Evolutionary conservation across 2,113 vertebrate genomes (phyloP).

Genomic region (Atrichornis clamosus): DNA sequence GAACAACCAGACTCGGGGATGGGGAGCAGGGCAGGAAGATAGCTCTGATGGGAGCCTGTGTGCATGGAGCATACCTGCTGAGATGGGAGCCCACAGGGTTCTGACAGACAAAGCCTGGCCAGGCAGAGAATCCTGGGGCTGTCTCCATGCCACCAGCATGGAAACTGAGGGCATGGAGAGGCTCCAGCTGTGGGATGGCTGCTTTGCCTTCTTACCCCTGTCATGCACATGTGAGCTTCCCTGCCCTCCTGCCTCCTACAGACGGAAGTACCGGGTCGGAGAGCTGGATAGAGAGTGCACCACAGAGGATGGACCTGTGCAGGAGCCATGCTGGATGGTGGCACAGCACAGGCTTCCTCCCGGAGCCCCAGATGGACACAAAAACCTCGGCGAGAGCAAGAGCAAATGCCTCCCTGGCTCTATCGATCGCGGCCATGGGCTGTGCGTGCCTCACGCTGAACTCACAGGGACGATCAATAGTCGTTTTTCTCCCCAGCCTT

Average conservation of each 20-base stretch:
- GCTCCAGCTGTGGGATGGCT: rapidly evolving
- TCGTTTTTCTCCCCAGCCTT: background rate
- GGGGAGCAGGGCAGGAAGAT: rapidly evolving
- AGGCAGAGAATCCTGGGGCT: background rate
- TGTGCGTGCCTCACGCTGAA: background rate
- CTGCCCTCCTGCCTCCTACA: rapidly evolving
- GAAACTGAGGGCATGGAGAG: background rate
- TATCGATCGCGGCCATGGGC: background rate
- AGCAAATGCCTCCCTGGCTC: background rate
- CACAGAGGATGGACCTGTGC: background rate
- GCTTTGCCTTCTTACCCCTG: background rate
- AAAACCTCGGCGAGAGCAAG: background rate
- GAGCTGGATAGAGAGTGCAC: background rate
- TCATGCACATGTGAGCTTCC: rapidly evolving
- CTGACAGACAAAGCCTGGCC: background rate
- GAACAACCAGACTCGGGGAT: background rate
- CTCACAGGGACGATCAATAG: background rate
- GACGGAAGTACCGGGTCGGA: rapidly evolving
- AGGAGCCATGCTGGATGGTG: background rate
- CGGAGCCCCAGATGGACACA: background rate
- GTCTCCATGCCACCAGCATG: background rate
- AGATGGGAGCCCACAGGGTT: background rate
- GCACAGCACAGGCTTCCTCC: background rate
- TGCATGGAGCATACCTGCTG: background rate
- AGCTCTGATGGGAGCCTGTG: background rate